phyloP scores from a whole-genome alignment of 2,888 invertebrate species.

The Amblyteles armatorius region DNA sequence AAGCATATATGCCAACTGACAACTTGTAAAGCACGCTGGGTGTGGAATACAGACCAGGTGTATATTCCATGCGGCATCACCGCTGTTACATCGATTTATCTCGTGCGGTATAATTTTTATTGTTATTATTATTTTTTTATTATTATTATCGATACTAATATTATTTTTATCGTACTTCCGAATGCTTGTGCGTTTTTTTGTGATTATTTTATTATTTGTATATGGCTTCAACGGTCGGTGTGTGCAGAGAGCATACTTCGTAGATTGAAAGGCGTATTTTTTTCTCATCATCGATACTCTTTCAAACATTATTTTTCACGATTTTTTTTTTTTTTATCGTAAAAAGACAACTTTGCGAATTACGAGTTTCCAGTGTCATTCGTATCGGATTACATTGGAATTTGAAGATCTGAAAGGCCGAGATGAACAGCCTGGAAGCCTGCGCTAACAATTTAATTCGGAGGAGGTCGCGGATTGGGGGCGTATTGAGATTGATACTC shows the following conservation, averaged over 20 bases:
- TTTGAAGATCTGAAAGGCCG: background rate
- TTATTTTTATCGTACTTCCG: too few species aligned
- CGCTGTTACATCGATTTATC: conserved; percentile 34
- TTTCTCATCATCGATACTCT: background rate
- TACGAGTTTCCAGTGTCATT: background rate
- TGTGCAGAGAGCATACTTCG: background rate
- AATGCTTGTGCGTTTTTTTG: too few species aligned
- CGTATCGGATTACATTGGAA: background rate
- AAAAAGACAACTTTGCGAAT: background rate
- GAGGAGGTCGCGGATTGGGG: background rate
- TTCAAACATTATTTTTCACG: background rate
- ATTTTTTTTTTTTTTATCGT: background rate
- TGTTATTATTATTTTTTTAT: conserved; percentile 15
- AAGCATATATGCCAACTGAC: conserved; percentile 8
- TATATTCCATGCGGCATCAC: conserved; percentile 52
- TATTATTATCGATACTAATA: background rate
- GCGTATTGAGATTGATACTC: background rate
- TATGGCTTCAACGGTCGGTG: background rate
- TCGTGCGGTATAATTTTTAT: conserved; percentile 26
- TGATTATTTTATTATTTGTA: background rate
- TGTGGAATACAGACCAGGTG: conserved; percentile 48
- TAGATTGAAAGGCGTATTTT: background rate
- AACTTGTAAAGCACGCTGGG: conserved; percentile 1
- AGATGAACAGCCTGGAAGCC: background rate
- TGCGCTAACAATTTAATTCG: background rate